Evolutionary conservation across 2,888 invertebrate genomes (phyloP), one percentile per base, ranked within the genome.

Genomic region (Lasioglossum morio): DNA sequence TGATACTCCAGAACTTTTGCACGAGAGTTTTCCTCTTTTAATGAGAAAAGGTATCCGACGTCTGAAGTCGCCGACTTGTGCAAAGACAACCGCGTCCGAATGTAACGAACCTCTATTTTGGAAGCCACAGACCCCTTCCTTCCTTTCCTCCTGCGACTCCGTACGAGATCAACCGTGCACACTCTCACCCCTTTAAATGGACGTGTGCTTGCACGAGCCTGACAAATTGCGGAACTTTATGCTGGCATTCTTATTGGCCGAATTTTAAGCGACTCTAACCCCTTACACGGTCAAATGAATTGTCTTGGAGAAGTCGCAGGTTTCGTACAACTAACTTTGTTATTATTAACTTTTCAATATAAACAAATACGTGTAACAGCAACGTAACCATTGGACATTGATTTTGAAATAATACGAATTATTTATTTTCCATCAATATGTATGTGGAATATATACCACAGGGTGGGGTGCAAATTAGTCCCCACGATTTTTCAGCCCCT

Each of bases 11-110:
- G 27, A 82, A 80, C 53, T 85, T 83, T 79, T 60, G 43, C 57
- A 34, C 27, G 48, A 81, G 81, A 85, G 72, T 81, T 85, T 85
- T 83, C 79, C 79, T 43, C 63, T 75, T 48, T 77, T 86, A 87
- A 88, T 69, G 82, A 84, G 79, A 81, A 60, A 83, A 82, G 69
- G 82, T 79, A 81, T 74, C 57, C 77, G 53, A 69, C 79, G 78
- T 78, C 81, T 75, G 48, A 43, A 53, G 37, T 66, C 23, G 66
- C 63, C 40, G 48, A 76, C 66, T 30, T 43, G 30, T 72, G 66
- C 46, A 53, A 72, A 46, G 72, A 48, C 70, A 77, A 73, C 72
- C 70, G 79, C 63, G 70, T 72, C 75, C 63, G 48, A 72, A 27
- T 37, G 34, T 73, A 74, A 78, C 74, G 37, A 74, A 66, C 19